A percentile compares a stretch with the other conserved stretches of the same genome.
Evolutionary conservation across 1,140 invertebrate genomes (phyloP).

Genomic region (Drosophila suzukii): DNA sequence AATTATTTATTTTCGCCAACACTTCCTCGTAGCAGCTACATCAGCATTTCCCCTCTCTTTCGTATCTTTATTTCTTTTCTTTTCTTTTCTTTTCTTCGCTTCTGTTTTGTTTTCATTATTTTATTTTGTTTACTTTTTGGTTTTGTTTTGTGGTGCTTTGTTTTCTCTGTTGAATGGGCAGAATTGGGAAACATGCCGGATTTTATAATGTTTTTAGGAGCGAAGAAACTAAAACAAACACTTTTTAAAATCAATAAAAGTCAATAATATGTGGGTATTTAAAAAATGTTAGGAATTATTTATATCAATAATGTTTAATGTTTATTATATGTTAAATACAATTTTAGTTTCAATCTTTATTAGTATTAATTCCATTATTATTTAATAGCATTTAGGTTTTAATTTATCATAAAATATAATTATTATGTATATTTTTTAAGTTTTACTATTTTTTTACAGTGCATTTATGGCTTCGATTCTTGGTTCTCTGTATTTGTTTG

Average conservation of each 20-base stretch:
- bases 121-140: constrained; percentile 50
- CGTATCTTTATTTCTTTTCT: neutral
- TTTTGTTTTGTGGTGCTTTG: constrained; percentile 15
- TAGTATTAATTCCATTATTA: neutral
- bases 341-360: neutral
- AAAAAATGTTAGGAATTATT: too few species aligned
- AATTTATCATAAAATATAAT: too few species aligned
- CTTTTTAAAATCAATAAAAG: neutral
- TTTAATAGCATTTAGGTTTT: too few species aligned
- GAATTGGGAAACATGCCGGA: neutral
- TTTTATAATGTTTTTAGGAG: neutral
- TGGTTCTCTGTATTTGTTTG: constrained; percentile 22
- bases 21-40: constrained; percentile 41
- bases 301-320: too few species aligned
- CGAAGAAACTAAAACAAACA: neutral
- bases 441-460: neutral
- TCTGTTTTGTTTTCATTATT: constrained; percentile 38
- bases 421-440: too few species aligned
- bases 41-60: constrained; percentile 20
- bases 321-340: neutral
- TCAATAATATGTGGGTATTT: neutral
- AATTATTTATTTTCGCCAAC: constrained; percentile 48
- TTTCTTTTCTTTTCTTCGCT: neutral
- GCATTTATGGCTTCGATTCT: neutral
- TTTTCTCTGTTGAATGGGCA: constrained; percentile 1